Base-by-base conservation (phyloP, 1,140 invertebrate genomes). In the Drosophila eugracilis region DNA sequence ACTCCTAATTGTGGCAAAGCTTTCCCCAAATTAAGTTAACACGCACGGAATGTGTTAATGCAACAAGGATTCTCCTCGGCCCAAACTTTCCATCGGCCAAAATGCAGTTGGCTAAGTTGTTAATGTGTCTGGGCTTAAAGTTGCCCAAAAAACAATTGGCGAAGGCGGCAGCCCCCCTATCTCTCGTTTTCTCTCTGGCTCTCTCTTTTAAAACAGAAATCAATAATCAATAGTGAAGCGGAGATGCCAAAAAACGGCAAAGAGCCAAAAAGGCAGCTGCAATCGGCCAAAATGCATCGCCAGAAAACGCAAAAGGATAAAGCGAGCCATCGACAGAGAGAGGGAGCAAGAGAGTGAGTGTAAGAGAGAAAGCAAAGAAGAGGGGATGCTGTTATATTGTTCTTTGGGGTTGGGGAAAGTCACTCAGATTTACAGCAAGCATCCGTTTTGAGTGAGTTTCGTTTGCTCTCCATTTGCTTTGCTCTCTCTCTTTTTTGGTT, bases 161-260 rank as follows among this genome's bases (percentile, higher is more conserved):
- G 45, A 34, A 52, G 63, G 26, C 26, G 63, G 14, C 24, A n/a
- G 9, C 62, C 37, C 3, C 39, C n/a, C 22, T 15, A 7, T 21
- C 15, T 14, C n/a, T 28, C 26, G 4, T 24, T 22, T 30, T 10
- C n/a, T 3, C 28, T n/a, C 26, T 4, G 24, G n/a, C 3, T 22
- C 54, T 17, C 32, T 44, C 22, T 44, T 52, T 42, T 24, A 12
- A 14, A 50, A 32, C 67, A 54, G 78, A 88, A 86, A 86, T 86
- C 83, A 88, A 86, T 86, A 86, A 86, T 86, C 83, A 57, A 86
- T 86, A 88, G 45, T 88, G 57, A 75, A 72, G 52, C 69, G 42
- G 77, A 63, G 67, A 65, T 48, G 63, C 54, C 77, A 70, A 76
- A 81, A 88, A 85, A 75, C 41, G 19, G 30, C 55, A 44, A 42